Conservation (phyloP, 2,888 invertebrate species). For the Drosophila setosimentum region DNA sequence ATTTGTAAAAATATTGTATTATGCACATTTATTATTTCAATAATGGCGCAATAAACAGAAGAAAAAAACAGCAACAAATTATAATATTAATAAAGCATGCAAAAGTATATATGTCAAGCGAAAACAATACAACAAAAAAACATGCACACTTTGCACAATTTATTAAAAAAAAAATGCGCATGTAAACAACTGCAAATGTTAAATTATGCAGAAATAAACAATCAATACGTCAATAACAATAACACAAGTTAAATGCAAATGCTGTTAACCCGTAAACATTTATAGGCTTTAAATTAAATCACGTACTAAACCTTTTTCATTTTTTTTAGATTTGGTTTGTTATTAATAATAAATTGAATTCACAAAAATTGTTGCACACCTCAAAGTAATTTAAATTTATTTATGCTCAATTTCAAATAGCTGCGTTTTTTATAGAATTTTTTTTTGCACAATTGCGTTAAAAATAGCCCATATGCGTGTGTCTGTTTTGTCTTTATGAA, state of each 20-base stretch:
- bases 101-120: constrained; percentile 30
- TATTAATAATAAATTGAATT: constrained; percentile 13
- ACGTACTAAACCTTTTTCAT: neutral
- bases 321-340: neutral
- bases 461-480: constrained; percentile 25
- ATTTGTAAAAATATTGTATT: constrained; percentile 26
- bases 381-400: constrained; percentile 28
- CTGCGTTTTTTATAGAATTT: constrained; percentile 17
- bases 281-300: constrained; percentile 15
- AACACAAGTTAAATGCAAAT: constrained; percentile 16
- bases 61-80: neutral
- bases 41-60: constrained; percentile 3
- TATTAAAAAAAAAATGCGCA: constrained; percentile 12
- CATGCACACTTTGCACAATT: constrained; percentile 16
- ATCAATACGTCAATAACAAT: constrained; percentile 13
- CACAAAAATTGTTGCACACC: neutral
- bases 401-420: constrained; percentile 8
- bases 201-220: constrained; percentile 41
- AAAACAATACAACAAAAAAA: constrained; percentile 5
- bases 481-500: constrained; percentile 20
- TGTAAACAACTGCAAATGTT: constrained; percentile 21
- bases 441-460: constrained; percentile 34
- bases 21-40: constrained; percentile 34
- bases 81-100: constrained; percentile 10
- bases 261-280: constrained; percentile 7